Evolutionary conservation across 1,140 invertebrate genomes (phyloP).

Genomic region (Probaryconus sp.): DNA sequence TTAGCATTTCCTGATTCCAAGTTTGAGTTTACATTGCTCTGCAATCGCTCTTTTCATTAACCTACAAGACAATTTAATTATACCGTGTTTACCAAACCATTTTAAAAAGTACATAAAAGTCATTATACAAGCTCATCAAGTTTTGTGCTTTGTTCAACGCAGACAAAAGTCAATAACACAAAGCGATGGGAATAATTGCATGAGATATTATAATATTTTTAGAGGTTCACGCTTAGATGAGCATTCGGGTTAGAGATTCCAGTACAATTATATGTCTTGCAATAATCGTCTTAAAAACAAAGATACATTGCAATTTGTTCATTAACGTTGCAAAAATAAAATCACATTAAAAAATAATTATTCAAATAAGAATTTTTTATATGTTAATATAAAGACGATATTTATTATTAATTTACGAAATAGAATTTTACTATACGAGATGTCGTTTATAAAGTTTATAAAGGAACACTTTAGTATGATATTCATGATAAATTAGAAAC

Average conservation of each 20-base stretch:
- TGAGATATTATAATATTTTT: slow-evolving; percentile 13
- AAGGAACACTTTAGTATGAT: too few species aligned
- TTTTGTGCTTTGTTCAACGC: slow-evolving; percentile 12
- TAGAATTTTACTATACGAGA: too few species aligned
- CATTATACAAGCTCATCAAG: slow-evolving; percentile 6
- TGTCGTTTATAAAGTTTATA: too few species aligned
- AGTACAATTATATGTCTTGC: neutral
- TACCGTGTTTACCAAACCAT: slow-evolving; percentile 10
- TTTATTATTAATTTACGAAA: too few species aligned
- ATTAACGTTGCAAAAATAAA: too few species aligned
- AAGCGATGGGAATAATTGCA: slow-evolving; percentile 13
- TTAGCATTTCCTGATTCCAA: slow-evolving; percentile 12
- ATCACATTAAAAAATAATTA: too few species aligned
- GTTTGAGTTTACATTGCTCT: neutral
- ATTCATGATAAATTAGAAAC: slow-evolving; percentile 10
- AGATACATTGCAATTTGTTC: neutral
- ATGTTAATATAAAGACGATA: too few species aligned
- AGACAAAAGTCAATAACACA: slow-evolving; percentile 33
- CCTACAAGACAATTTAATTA: slow-evolving; percentile 28
- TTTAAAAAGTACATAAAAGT: slow-evolving; percentile 21
- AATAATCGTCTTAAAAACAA: neutral
- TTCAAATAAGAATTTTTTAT: too few species aligned
- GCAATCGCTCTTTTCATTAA: slow-evolving; percentile 10
- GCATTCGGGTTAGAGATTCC: slow-evolving; percentile 20
- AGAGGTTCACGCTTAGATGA: slow-evolving; percentile 9